Percentiles rank a stretch among this genome's conserved stretches.
These are phyloP conservation scores for Drosophila subobscura DNA, from an alignment of 1,140 invertebrate species.

Conservation along the genomic window DNA sequence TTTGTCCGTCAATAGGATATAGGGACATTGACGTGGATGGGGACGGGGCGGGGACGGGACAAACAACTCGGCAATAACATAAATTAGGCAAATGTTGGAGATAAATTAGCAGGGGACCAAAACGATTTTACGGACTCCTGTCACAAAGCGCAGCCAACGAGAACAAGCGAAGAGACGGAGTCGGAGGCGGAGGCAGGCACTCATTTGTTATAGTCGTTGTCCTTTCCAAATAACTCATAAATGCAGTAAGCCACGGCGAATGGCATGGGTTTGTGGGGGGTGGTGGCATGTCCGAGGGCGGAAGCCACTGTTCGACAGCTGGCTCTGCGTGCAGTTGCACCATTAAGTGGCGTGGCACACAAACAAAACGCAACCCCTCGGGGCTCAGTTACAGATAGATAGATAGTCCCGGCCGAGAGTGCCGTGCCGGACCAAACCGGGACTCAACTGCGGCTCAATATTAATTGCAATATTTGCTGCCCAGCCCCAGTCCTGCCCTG, in stretches of 20 bases:
- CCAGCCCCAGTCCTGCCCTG: too few species aligned
- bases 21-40: slow-evolving; percentile 11
- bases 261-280: neutral
- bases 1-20: slow-evolving; percentile 64
- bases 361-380: slow-evolving; percentile 45
- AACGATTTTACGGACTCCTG: slow-evolving; percentile 70
- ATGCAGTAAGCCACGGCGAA: slow-evolving; percentile 30
- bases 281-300: slow-evolving; percentile 1
- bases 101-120: slow-evolving; percentile 68
- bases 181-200: too few species aligned
- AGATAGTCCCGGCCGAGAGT: slow-evolving; percentile 14
- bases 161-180: slow-evolving; percentile 33
- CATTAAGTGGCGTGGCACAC: slow-evolving; percentile 49
- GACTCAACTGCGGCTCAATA: slow-evolving; percentile 42
- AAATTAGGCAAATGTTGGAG: slow-evolving; percentile 76
- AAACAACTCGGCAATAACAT: slow-evolving; percentile 58
- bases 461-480: slow-evolving; percentile 64
- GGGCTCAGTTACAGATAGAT: slow-evolving; percentile 37
- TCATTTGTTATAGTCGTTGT: slow-evolving; percentile 57
- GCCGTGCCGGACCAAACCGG: neutral
- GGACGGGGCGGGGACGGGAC: neutral
- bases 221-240: slow-evolving; percentile 76
- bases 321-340: slow-evolving; percentile 57
- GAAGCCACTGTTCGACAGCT: slow-evolving; percentile 44
- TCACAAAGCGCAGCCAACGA: slow-evolving; percentile 61